Conservation (phyloP, 2,113 vertebrate species). For the Vidua chalybeata region DNA sequence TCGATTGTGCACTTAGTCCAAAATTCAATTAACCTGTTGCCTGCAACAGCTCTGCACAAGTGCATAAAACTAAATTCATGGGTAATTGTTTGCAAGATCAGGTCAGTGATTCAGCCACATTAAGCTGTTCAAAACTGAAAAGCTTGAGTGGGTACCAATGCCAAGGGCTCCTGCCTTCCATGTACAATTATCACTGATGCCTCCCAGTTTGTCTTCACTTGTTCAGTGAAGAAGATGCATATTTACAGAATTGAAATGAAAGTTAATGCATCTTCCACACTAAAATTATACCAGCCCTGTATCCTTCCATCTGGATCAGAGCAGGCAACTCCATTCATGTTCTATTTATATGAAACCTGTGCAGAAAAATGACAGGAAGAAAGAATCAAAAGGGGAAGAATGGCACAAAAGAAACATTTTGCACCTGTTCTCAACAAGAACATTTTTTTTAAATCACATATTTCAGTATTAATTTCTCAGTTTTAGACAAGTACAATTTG, state of each 20-base stretch:
- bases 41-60: background rate
- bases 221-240: background rate
- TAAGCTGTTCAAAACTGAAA: background rate
- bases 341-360: background rate
- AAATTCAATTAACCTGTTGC: slow-evolving; percentile 28
- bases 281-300: background rate
- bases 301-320: slow-evolving; percentile 7
- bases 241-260: slow-evolving; percentile 37
- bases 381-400: background rate
- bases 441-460: background rate
- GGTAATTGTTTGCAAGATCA: slow-evolving; percentile 9
- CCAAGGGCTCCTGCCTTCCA: background rate
- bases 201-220: slow-evolving; percentile 2
- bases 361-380: background rate
- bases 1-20: background rate
- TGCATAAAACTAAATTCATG: background rate
- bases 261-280: background rate
- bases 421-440: background rate
- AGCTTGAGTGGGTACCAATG: background rate
- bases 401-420: background rate
- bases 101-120: background rate
- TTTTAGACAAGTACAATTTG: background rate
- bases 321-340: background rate
- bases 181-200: background rate
- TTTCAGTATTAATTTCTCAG: background rate